Percentiles rank a stretch among this genome's conserved stretches.
These are phyloP conservation scores for Pogona vitticeps DNA, from an alignment of 2,113 vertebrate species.

Conservation along the genomic window DNA sequence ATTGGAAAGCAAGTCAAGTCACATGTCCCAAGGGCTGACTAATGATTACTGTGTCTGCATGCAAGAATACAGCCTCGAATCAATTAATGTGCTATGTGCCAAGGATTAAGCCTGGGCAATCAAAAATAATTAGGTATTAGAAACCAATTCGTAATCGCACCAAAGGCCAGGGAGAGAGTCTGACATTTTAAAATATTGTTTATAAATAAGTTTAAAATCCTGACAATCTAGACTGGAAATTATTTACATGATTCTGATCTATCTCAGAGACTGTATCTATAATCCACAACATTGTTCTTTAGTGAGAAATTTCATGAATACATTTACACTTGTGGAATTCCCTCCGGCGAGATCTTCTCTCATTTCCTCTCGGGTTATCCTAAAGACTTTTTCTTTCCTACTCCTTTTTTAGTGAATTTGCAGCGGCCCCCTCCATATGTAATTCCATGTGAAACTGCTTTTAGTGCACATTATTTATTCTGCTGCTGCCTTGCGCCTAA, in stretches of 20 bases:
- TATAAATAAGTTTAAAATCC: conserved; percentile 1
- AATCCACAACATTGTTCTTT: background rate
- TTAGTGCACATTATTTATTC: background rate
- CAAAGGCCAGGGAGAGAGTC: background rate
- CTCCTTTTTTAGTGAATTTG: background rate
- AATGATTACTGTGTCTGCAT: conserved; percentile 18
- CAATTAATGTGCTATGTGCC: conserved; percentile 29
- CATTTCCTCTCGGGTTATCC: background rate
- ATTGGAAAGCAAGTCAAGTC: conserved; percentile 5
- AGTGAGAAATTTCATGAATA: background rate
- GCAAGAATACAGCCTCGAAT: conserved; percentile 14
- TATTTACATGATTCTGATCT: conserved; percentile 1
- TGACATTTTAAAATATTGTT: conserved; percentile 27
- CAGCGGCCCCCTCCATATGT: background rate
- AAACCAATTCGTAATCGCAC: conserved; percentile 9
- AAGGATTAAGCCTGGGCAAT: conserved; percentile 19
- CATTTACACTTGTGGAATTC: background rate
- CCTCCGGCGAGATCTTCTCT: background rate
- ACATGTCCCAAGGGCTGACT: conserved; percentile 2
- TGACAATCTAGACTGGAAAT: conserved; percentile 18
- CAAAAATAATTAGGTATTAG: conserved; percentile 31
- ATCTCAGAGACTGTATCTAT: background rate
- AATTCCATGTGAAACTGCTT: background rate
- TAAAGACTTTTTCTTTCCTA: background rate
- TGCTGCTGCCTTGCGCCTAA: background rate